Conservation (phyloP, 2,113 vertebrate genomes). For the Polypterus bichir region DNA sequence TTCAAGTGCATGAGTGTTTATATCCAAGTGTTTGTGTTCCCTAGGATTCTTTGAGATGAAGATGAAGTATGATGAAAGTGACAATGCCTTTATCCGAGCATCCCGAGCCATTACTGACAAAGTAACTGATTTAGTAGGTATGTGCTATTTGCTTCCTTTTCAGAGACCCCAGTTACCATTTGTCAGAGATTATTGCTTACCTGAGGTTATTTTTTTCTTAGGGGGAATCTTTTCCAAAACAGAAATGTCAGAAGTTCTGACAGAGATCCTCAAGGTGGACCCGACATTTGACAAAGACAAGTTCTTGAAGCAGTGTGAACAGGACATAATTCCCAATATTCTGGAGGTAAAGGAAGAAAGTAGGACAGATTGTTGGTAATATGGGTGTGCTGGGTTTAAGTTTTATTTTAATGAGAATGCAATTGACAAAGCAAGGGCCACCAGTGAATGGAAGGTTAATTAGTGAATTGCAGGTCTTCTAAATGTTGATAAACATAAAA, state of each 20-base stretch:
- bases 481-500: too few species aligned
- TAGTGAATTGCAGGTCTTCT: too few species aligned
- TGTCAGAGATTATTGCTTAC: too few species aligned
- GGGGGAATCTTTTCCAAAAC: slow-evolving; percentile 93
- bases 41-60: slow-evolving; percentile 96
- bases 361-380: too few species aligned
- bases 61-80: slow-evolving; percentile 94
- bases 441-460: too few species aligned
- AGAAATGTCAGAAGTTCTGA: slow-evolving; percentile 89
- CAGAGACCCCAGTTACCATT: too few species aligned
- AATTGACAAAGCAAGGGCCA: too few species aligned
- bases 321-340: slow-evolving; percentile 86
- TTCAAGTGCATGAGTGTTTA: background rate
- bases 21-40: background rate
- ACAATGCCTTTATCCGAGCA: slow-evolving; percentile 75
- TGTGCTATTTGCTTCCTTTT: slow-evolving; percentile 4
- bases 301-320: slow-evolving; percentile 78
- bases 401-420: too few species aligned
- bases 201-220: slow-evolving; percentile 22
- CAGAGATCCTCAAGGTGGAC: slow-evolving; percentile 82
- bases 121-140: slow-evolving; percentile 79
- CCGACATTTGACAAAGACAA: slow-evolving; percentile 82
- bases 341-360: slow-evolving; percentile 61
- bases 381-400: too few species aligned
- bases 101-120: slow-evolving; percentile 83